Conservation (phyloP, 2,113 vertebrate species). For the Arothron firmamentum region DNA sequence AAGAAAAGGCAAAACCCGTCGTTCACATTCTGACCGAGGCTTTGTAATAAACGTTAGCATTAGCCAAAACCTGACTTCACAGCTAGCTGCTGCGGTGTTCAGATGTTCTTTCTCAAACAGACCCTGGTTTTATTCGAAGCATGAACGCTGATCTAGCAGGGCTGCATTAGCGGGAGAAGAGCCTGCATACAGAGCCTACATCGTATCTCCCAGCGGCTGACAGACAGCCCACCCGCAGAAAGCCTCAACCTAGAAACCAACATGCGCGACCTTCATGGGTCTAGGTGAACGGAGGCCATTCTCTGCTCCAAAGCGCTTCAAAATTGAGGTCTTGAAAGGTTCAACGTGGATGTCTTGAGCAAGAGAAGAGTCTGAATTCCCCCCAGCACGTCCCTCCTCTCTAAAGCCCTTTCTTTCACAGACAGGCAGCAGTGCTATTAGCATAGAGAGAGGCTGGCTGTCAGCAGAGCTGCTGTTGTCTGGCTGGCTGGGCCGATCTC, state of each 20-base stretch:
- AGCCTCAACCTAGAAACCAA: slow-evolving; percentile 34
- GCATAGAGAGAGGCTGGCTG: slow-evolving; percentile 44
- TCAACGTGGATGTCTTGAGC: slow-evolving; percentile 25
- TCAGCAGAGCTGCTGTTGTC: slow-evolving; percentile 50
- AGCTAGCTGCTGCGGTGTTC: too few species aligned
- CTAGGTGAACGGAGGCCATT: slow-evolving; percentile 62
- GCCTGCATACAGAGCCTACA: too few species aligned
- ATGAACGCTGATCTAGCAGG: neutral
- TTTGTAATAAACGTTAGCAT: too few species aligned
- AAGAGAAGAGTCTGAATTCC: slow-evolving; percentile 34
- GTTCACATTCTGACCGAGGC: too few species aligned
- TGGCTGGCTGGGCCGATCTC: slow-evolving; percentile 27
- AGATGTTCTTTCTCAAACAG: too few species aligned
- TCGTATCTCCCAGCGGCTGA: slow-evolving; percentile 49
- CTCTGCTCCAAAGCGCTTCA: slow-evolving; percentile 63
- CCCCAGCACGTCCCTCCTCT: neutral
- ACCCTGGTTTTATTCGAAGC: slow-evolving; percentile 11
- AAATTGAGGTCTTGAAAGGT: slow-evolving; percentile 69
- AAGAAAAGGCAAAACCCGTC: too few species aligned
- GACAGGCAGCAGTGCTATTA: slow-evolving; percentile 20
- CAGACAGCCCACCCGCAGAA: slow-evolving; percentile 31
- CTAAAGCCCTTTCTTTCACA: slow-evolving; percentile 17
- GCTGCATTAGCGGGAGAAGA: slow-evolving; percentile 13
- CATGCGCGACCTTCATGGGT: slow-evolving; percentile 54
- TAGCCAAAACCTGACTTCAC: too few species aligned